These are phyloP conservation scores for Phymatocera aterrima DNA, from an alignment of 2,888 invertebrate genomes.

Conservation along the genomic window DNA sequence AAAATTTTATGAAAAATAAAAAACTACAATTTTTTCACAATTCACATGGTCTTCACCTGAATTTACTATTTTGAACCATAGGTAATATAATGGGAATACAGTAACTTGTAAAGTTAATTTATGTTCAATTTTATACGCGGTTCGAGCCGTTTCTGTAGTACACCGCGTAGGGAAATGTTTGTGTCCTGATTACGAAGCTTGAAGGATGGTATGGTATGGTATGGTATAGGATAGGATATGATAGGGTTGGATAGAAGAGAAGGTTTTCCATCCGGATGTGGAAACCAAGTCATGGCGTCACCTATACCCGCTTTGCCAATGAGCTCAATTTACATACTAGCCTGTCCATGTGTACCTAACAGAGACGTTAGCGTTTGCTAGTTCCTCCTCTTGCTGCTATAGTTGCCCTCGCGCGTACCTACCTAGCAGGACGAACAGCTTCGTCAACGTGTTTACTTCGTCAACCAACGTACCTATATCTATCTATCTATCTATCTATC, in stretches of 20 bases:
- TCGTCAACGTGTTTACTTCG: conserved; percentile 30
- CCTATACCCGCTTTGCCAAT: conserved; percentile 19
- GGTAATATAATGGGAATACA: no score
- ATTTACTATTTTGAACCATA: no score
- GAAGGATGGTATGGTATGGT: no score
- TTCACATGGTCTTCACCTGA: no score
- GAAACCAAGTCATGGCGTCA: conserved; percentile 21
- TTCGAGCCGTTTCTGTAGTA: no score
- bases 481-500: background rate
- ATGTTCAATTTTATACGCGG: no score
- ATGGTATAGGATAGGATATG: no score
- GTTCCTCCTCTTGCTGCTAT: background rate
- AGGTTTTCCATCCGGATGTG: conserved; percentile 7
- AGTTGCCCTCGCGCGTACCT: background rate
- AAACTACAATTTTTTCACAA: no score
- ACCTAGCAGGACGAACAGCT: background rate
- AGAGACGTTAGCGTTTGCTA: background rate
- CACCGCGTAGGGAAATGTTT: no score
- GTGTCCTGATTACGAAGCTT: no score
- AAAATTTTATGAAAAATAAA: background rate
- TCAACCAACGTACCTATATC: conserved; percentile 18
- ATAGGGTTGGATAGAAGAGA: no score
- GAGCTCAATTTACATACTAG: conserved; percentile 40
- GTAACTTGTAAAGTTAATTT: no score
- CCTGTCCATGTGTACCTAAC: conserved; percentile 42